These are phyloP conservation scores for Hydrochoerus hydrochaeris DNA, from an alignment of 2,113 vertebrate genomes.

Conservation along the genomic window DNA sequence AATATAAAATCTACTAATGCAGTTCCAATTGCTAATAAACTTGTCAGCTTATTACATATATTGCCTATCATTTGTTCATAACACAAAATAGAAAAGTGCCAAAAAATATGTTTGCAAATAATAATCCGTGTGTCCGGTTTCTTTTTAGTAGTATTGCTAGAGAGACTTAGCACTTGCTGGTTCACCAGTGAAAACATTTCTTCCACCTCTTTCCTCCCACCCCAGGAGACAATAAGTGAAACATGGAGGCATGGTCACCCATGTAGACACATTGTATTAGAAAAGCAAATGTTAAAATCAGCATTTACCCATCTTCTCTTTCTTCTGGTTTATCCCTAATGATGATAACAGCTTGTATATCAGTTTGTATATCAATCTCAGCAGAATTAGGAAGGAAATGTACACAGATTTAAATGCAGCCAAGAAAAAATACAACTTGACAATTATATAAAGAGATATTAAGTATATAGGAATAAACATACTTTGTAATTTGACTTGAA, in stretches of 20 bases:
- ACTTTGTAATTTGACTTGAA: slow-evolving; percentile 41
- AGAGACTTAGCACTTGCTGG: not conserved
- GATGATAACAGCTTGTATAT: not conserved
- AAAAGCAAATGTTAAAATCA: not conserved
- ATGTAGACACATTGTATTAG: not conserved
- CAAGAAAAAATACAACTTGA: not conserved
- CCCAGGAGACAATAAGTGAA: not conserved
- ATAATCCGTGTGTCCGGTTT: not conserved
- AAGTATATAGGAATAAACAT: not conserved
- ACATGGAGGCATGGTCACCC: not conserved
- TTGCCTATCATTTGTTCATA: slow-evolving; percentile 29
- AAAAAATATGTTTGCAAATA: not conserved
- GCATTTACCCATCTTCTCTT: not conserved
- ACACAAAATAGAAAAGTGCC: slow-evolving; percentile 11
- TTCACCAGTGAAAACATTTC: not conserved
- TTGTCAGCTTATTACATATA: slow-evolving; percentile 9
- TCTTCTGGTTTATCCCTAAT: not conserved
- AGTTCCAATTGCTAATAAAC: slow-evolving; percentile 20
- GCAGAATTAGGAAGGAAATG: not conserved
- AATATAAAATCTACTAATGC: slow-evolving; percentile 37
- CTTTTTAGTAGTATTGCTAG: not conserved
- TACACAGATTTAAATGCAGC: not conserved
- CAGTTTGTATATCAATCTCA: not conserved
- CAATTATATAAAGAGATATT: not conserved
- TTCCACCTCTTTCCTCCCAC: not conserved